Percentiles rank a stretch among this genome's conserved stretches.
These are phyloP conservation scores for Marmota monax DNA, from an alignment of 2,113 vertebrate genomes.

Conservation along the genomic window DNA sequence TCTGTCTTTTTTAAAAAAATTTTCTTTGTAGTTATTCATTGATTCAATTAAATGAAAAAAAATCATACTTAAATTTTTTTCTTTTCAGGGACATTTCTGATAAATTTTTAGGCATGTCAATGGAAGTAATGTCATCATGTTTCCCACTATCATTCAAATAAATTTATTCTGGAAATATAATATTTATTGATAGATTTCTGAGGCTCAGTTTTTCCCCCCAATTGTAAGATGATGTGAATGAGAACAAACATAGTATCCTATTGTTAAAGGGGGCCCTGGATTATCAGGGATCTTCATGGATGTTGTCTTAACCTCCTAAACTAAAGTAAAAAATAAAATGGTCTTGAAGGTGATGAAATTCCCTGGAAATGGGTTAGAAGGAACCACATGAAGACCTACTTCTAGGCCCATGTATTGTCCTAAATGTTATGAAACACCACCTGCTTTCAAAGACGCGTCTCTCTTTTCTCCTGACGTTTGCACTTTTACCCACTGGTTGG, in stretches of 20 bases:
- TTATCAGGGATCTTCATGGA: neutral
- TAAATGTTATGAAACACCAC: neutral
- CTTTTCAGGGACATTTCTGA: neutral
- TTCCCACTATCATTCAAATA: neutral
- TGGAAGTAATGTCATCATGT: neutral
- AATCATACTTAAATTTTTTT: neutral
- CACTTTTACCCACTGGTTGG: neutral
- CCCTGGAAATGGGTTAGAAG: neutral
- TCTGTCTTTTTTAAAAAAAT: neutral
- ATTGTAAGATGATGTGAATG: neutral
- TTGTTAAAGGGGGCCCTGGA: neutral
- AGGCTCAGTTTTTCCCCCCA: neutral
- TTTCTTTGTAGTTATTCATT: constrained; percentile 21
- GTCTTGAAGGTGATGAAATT: neutral
- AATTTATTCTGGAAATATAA: neutral
- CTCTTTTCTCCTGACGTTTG: neutral
- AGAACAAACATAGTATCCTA: neutral
- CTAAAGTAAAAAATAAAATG: neutral
- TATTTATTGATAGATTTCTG: constrained; percentile 8
- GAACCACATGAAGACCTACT: neutral
- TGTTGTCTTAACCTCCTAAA: neutral
- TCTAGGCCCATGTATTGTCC: neutral
- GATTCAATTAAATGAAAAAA: neutral
- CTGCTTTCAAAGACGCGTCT: neutral
- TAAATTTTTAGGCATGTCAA: neutral